Base-by-base conservation (phyloP, 1,140 invertebrate genomes). In the Colletes latitarsis region DNA sequence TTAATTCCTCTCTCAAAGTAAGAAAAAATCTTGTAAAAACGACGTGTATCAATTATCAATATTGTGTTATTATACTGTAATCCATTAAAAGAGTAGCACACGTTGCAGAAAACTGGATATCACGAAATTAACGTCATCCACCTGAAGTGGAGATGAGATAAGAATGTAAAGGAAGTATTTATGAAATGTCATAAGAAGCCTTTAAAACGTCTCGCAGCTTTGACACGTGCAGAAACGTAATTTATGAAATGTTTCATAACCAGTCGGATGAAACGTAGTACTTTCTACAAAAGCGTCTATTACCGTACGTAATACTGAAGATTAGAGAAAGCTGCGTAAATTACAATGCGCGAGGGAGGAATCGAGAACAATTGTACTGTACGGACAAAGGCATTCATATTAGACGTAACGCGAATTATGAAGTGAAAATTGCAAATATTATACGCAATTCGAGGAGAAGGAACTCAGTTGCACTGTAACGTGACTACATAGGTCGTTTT, bases 361-460 rank as follows among this genome's bases (percentile, higher is more conserved):
- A 46, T 58, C 57, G 57, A 19, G 41, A 49, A 46, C 43, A 73
- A 73, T 60, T 46, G 9, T 15, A 9, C 12, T 1, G 17, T 14
- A 30, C 14, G 57, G 30, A 73, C 57, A 73, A 60, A 73, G 57
- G 41, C 19, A 5, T 15, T 41, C n/a, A 14, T 17, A 19, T 55
- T 58, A 10, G 41, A 10, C 43, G 4, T 72, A 72, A 72, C 70
- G 19, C 70, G 39, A 73, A 60, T 73, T 62, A 62, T 73, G 57
- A 62, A 73, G 19, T 73, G 57, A 72, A 72, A 72, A 49, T 60
- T 60, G 15, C 70, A 58, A 71, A 71, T 72, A 60, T 4, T 49
- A 17, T 43, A 19, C 14, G 57, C 19, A 46, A 41, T 60, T 72
- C 57, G 14, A 0, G 0, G 8, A 1, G 15, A 30, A 3, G 69